Base-by-base conservation (phyloP, 1,140 invertebrate genomes). In the Aleiodes sp. region DNA sequence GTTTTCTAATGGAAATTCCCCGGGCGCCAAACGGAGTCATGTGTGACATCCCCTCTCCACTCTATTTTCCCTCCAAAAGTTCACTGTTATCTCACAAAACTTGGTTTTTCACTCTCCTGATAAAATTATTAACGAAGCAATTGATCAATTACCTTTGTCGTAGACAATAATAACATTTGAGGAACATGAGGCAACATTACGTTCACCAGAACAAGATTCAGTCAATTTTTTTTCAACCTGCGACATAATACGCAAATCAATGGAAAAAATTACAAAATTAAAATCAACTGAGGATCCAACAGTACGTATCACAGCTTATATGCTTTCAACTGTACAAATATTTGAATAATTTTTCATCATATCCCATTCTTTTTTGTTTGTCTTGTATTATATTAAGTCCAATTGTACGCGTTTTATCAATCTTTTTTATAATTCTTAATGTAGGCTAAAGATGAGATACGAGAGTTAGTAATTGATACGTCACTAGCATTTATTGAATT, bases 401-500 rank as follows among this genome's bases (percentile, higher is more conserved):
- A 46, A 4, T 4, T 29, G 9, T 9, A 12, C n/a, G n/a, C 10
- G 24, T 56, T 56, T 43, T 10, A 14, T 41, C 24, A 6, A 24
- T 21, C n/a, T 33, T 59, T 46, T 52, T 21, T 69, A 39, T 31
- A 10, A 43, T 62, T 68, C 59, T 65, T 29, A 14, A 41, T 61
- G 70, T 66, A 92, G 90, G 82, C 83, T 10, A 89, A 88, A 73
- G 87, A 88, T 72, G 87, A 91, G 75, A 90, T 94, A 14, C 87
- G 86, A 68, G 87, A 91, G 56, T 89, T 91, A 60, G 87, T 91
- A 80, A 88, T 91, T 61, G 88, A 93, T 75, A 92, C 91, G 6
- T 91, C 92, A 2, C 83, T 97, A 61, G 85, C 91, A 73, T 91
- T 96, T 75, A 90, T 94, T 31, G 87, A 91, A 52, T 83, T 98